Percentiles rank a stretch among this genome's conserved stretches.
Conservation (phyloP, 1,140 invertebrate genomes). For the Tetragonula clypearis region DNA sequence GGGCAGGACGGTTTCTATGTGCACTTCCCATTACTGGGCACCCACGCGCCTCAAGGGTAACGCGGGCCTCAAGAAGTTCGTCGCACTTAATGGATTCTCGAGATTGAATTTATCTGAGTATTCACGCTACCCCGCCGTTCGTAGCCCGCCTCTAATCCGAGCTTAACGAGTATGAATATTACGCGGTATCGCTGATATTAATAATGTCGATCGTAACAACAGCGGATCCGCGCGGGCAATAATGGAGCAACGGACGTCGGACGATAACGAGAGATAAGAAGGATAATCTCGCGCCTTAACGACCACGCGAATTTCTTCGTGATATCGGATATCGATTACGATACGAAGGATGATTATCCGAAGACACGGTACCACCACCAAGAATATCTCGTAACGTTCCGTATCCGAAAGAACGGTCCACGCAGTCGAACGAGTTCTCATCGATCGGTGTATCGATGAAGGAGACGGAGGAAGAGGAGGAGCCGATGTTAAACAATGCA, state of each 20-base stretch:
- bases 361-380: neutral
- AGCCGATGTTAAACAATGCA: conserved; percentile 19
- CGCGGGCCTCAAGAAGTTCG: conserved; percentile 57
- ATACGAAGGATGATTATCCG: neutral
- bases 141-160: conserved; percentile 45
- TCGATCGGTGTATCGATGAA: neutral
- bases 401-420: neutral
- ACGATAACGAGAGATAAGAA: conserved; percentile 36
- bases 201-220: conserved; percentile 53
- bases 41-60: conserved; percentile 69
- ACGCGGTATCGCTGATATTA: conserved; percentile 59
- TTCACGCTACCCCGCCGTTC: conserved; percentile 41
- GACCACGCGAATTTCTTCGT: conserved; percentile 50
- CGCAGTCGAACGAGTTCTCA: neutral
- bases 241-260: conserved; percentile 33
- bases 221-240: conserved; percentile 28
- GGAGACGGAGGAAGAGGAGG: neutral
- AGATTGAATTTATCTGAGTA: conserved; percentile 71
- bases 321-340: conserved; percentile 57
- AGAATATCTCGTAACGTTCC: neutral
- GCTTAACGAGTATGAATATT: conserved; percentile 65
- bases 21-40: conserved; percentile 75
- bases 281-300: conserved; percentile 33
- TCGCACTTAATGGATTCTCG: conserved; percentile 69
- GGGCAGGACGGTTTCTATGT: conserved; percentile 75